Base-by-base conservation (phyloP, 1,140 invertebrate genomes). In the Calliphora vicina region DNA sequence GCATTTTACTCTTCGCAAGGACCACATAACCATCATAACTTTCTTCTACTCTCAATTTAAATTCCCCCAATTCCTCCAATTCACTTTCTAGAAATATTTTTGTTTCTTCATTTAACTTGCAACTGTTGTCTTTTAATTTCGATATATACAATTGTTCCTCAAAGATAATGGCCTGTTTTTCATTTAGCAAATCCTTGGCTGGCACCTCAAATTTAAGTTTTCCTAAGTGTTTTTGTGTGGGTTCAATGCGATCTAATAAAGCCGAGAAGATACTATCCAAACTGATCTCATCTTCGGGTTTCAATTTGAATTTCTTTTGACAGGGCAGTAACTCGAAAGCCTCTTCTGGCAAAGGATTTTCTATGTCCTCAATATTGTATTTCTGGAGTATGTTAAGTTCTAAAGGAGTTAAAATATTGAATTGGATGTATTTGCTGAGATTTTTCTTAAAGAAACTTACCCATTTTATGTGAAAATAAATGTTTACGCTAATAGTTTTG, bases 251-350 rank as follows among this genome's bases (percentile, higher is more conserved):
- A 23, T 81, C 29, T 23, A 89, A 45, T 2, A 89, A 20, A 15
- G 84, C 85, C 1, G 88, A 89, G 10, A 89, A 87, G 25, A 89
- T 89, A 43, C 88, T 89, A 8, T 88, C 89, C 13, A 89, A 80
- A 83, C 88, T 89, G 71, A 89, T 89, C 83, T 88, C 88, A 78
- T 89, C 88, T 81, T 89, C 84, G n/a, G 88, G 84, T n/a, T 83
- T 83, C 12, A 89, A 27, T 67, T 86, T 57, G 0, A 87, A 86
- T 25, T 72, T 13, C 78, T 84, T 85, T 27, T 87, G 86, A 57
- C 88, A 87, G 23, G 83, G 85, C 1, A 76, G 27, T 1, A 61
- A 61, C 4, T 74, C 71, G n/a, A 81, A 74, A 2, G 26, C 15
- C 26, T 83, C 76, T 13, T 80, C 72, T 27, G 82, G 57, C 10